Evolutionary conservation across 2,888 invertebrate genomes (phyloP), one percentile per base, ranked within the genome.

Genomic region (Nasonovia ribisnigri): DNA sequence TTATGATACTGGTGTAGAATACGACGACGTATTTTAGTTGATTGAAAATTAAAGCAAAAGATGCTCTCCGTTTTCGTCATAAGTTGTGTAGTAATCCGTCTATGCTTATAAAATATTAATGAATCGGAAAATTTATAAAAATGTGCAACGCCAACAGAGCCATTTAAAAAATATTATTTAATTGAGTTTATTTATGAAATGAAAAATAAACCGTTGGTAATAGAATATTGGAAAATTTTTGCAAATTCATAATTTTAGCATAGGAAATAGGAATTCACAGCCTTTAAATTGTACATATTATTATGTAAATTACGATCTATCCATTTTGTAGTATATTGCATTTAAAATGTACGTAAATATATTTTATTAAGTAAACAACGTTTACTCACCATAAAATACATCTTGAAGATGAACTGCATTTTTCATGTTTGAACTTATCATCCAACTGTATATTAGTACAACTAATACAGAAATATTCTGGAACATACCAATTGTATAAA

Each of bases 381-480:
- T 42, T 92, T 77, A 43, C 97, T 97, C 95, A 97, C 97, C 97
- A 96, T 97, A 97, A 96, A 97, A 97, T 95, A 97, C 97, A 95
- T 97, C 97, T 95, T 97, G 97, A 94, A 97, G 96, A 94, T 97
- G 97, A 91, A 97, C 96, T 95, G 97, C 97, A 95, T 97, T 97
- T 95, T 97, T 97, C 94, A 97, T 96, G 95, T 97, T 97, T 94
- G 97, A 97, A 95, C 97, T 97, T 95, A 97, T 97, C 95, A 97
- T 96, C 97, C 97, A 97, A 95, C 97, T 97, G 96, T 97, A 97
- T 95, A 97, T 96, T 95, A 97, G 96, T 94, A 97, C 97, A 95
- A 97, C 97, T 95, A 97, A 95, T 95, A 97, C 97, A 95, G 97
- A 97, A 96, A 97, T 97, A 96, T 97, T 97, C 97, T 97, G 97